phyloP scores from a whole-genome alignment of 2,888 invertebrate genomes.

The Heteromyza rotundicornis region DNA sequence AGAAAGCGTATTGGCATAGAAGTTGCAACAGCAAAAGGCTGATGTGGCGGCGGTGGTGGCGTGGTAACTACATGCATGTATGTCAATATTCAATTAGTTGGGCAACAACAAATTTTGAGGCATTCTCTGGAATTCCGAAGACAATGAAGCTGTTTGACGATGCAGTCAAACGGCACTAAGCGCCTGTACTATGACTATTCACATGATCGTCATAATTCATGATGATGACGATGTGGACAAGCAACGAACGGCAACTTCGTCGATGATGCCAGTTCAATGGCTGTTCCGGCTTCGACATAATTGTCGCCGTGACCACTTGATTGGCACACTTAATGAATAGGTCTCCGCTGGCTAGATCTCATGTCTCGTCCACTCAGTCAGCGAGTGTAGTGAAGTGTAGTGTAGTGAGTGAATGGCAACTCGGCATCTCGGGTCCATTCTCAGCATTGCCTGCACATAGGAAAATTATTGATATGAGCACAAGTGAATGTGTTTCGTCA shows the following conservation, averaged over 20 bases:
- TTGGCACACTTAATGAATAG: constrained; percentile 7
- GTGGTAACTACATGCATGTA: neutral
- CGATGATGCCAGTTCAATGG: neutral
- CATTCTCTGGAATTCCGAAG: constrained; percentile 3
- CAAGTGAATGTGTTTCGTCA: constrained; percentile 1
- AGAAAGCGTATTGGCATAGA: neutral
- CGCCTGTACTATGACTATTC: neutral
- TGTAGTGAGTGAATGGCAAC: too few relatives aligned
- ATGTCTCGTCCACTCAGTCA: too few relatives aligned
- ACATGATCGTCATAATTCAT: neutral
- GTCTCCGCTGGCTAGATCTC: neutral
- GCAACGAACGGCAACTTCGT: neutral
- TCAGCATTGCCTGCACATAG: neutral
- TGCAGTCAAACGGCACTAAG: neutral
- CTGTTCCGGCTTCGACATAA: neutral
- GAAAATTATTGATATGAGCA: constrained; percentile 1
- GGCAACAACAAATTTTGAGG: neutral
- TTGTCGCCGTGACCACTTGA: constrained; percentile 9
- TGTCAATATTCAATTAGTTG: constrained; percentile 1
- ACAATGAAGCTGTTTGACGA: constrained; percentile 3
- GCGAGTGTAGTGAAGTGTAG: too few relatives aligned
- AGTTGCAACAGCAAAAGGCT: neutral
- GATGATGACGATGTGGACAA: neutral
- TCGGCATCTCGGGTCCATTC: neutral
- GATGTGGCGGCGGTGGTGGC: neutral